Evolutionary conservation across 2,797 vertebrate genomes (phyloP).

Genomic region (Lepilemur ruficaudatus): DNA sequence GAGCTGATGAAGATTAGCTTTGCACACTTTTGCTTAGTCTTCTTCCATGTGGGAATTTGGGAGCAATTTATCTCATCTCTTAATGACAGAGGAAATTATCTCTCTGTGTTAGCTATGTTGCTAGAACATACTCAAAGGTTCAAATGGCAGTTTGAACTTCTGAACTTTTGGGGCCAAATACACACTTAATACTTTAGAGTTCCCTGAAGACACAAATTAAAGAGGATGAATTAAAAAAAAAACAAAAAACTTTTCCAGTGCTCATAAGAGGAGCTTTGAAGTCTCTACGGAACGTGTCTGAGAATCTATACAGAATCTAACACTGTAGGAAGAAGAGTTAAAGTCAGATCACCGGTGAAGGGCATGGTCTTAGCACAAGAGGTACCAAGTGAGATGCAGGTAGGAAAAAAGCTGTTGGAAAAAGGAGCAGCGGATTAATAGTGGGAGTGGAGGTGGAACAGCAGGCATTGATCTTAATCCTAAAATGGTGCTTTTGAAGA

Average conservation of each 20-base stretch:
- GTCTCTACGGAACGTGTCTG: background rate
- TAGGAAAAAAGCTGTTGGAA: background rate
- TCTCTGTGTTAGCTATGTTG: background rate
- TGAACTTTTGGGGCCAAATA: slow-evolving; percentile 10
- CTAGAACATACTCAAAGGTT: slow-evolving; percentile 22
- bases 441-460: background rate
- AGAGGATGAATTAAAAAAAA: background rate
- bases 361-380: background rate
- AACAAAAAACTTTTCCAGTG: background rate
- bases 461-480: background rate
- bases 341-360: background rate
- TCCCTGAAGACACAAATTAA: background rate
- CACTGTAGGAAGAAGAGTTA: background rate
- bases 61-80: slow-evolving; percentile 58
- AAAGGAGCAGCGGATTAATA: background rate
- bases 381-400: background rate
- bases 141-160: slow-evolving; percentile 20
- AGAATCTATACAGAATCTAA: background rate
- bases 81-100: slow-evolving; percentile 56
- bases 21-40: background rate
- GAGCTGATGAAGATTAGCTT: background rate
- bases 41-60: slow-evolving; percentile 25
- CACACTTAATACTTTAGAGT: background rate
- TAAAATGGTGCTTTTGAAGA: slow-evolving; percentile 53
- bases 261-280: background rate